Conservation (phyloP, 1,140 invertebrate genomes). For the Caenorhabditis inopinata region DNA sequence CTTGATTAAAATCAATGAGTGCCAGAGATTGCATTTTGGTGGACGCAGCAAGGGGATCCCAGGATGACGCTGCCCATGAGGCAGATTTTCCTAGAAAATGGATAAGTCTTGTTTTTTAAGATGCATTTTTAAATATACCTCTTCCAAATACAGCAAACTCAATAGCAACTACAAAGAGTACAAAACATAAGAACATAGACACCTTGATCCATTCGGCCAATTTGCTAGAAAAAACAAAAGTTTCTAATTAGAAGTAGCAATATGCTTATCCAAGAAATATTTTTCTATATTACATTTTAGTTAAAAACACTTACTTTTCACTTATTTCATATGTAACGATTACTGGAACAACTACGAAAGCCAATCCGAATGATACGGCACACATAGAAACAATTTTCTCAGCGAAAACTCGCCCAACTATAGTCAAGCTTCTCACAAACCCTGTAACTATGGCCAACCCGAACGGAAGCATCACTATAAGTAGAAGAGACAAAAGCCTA, state of each 20-base stretch:
- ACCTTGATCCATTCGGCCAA: constrained; percentile 42
- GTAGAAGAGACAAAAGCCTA: constrained; percentile 15
- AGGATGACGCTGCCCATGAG: constrained; percentile 40
- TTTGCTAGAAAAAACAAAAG: constrained; percentile 32
- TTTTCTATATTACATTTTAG: too few species aligned
- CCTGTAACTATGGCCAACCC: constrained; percentile 37
- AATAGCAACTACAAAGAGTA: constrained; percentile 21
- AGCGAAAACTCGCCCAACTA: constrained; percentile 43
- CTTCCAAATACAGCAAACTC: constrained; percentile 46
- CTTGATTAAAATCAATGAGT: constrained; percentile 38
- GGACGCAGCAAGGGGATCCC: constrained; percentile 42
- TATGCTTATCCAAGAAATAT: too few species aligned
- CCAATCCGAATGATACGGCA: constrained; percentile 23
- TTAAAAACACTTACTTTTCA: constrained; percentile 38
- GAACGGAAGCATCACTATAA: constrained; percentile 28
- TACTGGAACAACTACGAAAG: constrained; percentile 37
- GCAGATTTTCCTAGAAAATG: constrained; percentile 31
- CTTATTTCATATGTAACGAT: constrained; percentile 27
- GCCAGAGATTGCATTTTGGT: constrained; percentile 41
- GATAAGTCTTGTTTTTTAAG: background rate
- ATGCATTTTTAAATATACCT: background rate
- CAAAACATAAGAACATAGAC: constrained; percentile 29
- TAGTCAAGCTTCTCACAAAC: constrained; percentile 35
- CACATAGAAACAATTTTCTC: constrained; percentile 40
- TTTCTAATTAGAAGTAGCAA: background rate